A percentile compares a stretch with the other conserved stretches of the same genome.
Evolutionary conservation across 2,888 invertebrate genomes (phyloP).

Genomic region (Hedychridium roseum): DNA sequence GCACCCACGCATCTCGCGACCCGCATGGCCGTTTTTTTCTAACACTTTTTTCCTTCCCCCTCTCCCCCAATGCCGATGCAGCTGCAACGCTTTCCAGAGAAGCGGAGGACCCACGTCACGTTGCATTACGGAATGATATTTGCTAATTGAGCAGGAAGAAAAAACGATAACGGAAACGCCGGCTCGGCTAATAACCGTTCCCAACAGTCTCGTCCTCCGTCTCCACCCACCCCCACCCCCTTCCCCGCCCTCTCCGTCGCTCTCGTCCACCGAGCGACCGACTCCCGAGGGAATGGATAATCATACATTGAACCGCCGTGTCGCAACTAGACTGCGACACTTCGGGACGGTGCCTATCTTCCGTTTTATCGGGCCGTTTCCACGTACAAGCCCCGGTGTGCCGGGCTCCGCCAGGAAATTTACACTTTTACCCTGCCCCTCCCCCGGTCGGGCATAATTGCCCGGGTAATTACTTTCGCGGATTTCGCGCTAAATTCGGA

Average conservation of each 20-base stretch:
- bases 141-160: constrained; percentile 63
- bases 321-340: constrained; percentile 38
- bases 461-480: constrained; percentile 12
- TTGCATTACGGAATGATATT: constrained; percentile 63
- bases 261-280: constrained; percentile 7
- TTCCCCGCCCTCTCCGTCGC: constrained; percentile 6
- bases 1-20: constrained; percentile 7
- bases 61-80: constrained; percentile 36
- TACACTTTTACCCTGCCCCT: constrained; percentile 3
- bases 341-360: constrained; percentile 27
- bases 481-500: constrained; percentile 12
- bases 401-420: neutral
- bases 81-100: constrained; percentile 43
- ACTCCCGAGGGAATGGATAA: constrained; percentile 53
- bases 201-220: constrained; percentile 16
- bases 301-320: constrained; percentile 50
- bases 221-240: constrained; percentile 8
- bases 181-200: constrained; percentile 60
- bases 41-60: constrained; percentile 1
- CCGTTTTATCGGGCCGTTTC: constrained; percentile 34
- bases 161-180: constrained; percentile 50
- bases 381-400: no score
- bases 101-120: constrained; percentile 55
- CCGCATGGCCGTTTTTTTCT: constrained; percentile 23
- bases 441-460: neutral